Conservation (phyloP, 1,140 invertebrate species). For the Zaprionus inermis region DNA sequence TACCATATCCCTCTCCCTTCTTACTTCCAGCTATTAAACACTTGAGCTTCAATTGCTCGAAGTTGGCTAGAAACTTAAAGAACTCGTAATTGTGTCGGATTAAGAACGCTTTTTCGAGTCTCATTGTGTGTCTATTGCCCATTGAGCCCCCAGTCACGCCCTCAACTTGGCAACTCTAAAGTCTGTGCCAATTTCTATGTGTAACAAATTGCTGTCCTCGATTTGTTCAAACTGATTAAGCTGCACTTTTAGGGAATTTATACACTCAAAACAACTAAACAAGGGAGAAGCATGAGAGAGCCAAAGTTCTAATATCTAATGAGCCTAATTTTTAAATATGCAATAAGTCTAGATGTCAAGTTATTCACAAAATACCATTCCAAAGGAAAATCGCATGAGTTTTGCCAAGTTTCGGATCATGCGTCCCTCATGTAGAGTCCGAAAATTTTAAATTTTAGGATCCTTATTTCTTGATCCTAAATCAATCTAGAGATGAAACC, state of each 20-base stretch:
- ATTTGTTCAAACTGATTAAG: background rate
- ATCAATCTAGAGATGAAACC: no score
- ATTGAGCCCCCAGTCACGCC: background rate
- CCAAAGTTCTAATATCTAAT: no score
- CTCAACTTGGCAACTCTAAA: background rate
- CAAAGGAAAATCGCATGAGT: no score
- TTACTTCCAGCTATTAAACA: background rate
- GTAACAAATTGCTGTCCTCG: background rate
- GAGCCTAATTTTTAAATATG: no score
- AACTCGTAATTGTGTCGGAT: slow-evolving; percentile 5
- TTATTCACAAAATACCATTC: no score
- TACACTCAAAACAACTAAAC: no score
- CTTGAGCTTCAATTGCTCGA: background rate
- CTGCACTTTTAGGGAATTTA: background rate
- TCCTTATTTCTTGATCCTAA: no score
- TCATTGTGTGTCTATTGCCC: background rate
- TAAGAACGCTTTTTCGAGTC: background rate
- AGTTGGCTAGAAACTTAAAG: background rate
- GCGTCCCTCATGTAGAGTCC: no score
- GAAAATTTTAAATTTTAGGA: no score
- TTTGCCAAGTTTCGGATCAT: no score
- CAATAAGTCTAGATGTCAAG: no score
- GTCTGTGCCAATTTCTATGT: background rate
- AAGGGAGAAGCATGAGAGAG: background rate
- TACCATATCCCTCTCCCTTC: background rate